Percentiles rank a stretch among this genome's conserved stretches.
These are phyloP conservation scores for Monopterus albus DNA, from an alignment of 2,113 vertebrate species.

Conservation along the genomic window DNA sequence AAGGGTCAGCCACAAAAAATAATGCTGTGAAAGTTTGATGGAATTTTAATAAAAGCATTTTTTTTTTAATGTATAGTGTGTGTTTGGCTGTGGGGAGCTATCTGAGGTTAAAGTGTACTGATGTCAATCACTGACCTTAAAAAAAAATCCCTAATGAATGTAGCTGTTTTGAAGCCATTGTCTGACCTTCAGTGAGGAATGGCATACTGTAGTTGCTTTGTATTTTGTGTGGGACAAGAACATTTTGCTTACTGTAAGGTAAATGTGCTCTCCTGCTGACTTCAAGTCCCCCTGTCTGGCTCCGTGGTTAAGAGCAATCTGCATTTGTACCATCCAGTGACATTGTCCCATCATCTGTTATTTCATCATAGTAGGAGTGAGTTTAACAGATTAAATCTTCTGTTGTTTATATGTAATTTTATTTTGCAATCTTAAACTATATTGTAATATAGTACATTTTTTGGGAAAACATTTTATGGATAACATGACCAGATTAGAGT, in stretches of 20 bases:
- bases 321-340: neutral
- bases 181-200: neutral
- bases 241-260: neutral
- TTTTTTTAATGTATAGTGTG: neutral
- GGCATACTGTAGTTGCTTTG: neutral
- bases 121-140: neutral
- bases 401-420: too few relatives aligned
- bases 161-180: neutral
- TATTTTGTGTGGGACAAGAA: neutral
- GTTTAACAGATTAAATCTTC: too few relatives aligned
- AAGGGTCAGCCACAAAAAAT: conserved; percentile 25
- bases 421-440: too few relatives aligned
- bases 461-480: too few relatives aligned
- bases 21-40: conserved; percentile 55
- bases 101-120: neutral
- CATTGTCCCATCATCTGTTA: too few relatives aligned
- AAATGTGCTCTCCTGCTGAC: neutral
- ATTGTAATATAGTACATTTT: too few relatives aligned
- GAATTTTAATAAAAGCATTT: conserved; percentile 47
- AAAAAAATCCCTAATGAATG: neutral
- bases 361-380: too few relatives aligned
- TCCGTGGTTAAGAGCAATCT: neutral
- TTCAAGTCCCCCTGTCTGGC: too few relatives aligned
- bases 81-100: conserved; percentile 15
- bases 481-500: too few relatives aligned